Evolutionary conservation across 2,888 invertebrate genomes (phyloP), one percentile per base, ranked within the genome.

Genomic region (Mythimna albipuncta): DNA sequence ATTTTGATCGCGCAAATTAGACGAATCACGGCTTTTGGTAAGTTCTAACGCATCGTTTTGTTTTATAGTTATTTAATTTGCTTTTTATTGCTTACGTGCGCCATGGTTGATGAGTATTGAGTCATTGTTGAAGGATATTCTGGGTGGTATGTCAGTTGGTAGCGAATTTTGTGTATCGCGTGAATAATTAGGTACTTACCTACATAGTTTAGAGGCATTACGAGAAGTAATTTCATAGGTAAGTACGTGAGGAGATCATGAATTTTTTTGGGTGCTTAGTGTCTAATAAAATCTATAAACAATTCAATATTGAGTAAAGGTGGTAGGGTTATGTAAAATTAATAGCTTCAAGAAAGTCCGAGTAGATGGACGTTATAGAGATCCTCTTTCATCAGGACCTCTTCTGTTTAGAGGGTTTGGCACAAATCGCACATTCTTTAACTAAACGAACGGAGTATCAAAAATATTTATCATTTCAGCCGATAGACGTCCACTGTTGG

Each of bases 1-100:
- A 87, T 86, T 66, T 75, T 65, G 75, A 86, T 80, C 38, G 71
- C 21, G 57, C 63, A 32, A 74, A 83, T 85, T 82, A 86, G 79
- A 59, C 75, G 58, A 73, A 79, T 69, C 70, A 70, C 55, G 41
- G 68, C 35, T 71, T 70, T 76, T 41, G 64, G 63, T 78, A 57
- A 79, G 75, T 75, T 75, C 50, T 70, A 70, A 71, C 32, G 47
- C n/a, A 47, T 58, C 74, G 57, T 76, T 77, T 79, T 63, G 57
- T 65, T 77, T 81, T 83, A 87, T 85, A 70, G 26, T 63, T 61
- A 69, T 85, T 83, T 87, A 82, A 86, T 87, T 76, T 78, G 69
- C 62, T 79, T 80, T 81, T 85, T 79, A 79, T 81, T 62, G 59
- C 21, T 63, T 64, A 71, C 68, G 69, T 79, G 72, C 67, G 6